Conservation (phyloP, 1,140 invertebrate genomes). For the Colletes gigas region DNA sequence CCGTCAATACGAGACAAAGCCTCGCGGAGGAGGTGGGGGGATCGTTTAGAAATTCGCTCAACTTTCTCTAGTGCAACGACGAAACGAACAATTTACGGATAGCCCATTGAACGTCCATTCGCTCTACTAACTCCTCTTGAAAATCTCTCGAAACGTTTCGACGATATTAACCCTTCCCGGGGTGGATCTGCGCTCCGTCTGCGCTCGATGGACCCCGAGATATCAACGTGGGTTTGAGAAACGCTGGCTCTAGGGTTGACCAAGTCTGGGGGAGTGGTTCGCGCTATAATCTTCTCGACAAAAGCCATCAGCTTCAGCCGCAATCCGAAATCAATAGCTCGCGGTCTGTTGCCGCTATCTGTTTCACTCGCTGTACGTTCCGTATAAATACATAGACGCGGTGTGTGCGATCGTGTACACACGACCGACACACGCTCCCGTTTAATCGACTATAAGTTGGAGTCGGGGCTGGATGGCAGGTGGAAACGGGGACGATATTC, state of each 20-base stretch:
- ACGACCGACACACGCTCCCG: not conserved
- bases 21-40: not conserved
- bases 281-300: slow-evolving; percentile 70
- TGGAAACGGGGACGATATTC: not conserved
- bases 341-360: slow-evolving; percentile 68
- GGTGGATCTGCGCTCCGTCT: not conserved
- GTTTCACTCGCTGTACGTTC: not conserved
- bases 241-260: slow-evolving; percentile 2
- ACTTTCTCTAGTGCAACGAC: not conserved
- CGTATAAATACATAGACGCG: not conserved
- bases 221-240: slow-evolving; percentile 2
- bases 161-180: not conserved
- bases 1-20: not conserved
- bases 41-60: not conserved
- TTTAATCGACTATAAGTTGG: not conserved
- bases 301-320: slow-evolving; percentile 67
- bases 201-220: not conserved
- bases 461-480: not conserved
- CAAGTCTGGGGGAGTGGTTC: slow-evolving; percentile 32
- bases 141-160: not conserved
- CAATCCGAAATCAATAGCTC: slow-evolving; percentile 74
- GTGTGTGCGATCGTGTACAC: too few relatives aligned
- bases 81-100: not conserved
- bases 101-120: not conserved
- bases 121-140: too few relatives aligned